A percentile compares a stretch with the other conserved stretches of the same genome.
Evolutionary conservation across 92 coral and sea anemone genomes (phyloP).

Genomic region (Porites cylindrica): DNA sequence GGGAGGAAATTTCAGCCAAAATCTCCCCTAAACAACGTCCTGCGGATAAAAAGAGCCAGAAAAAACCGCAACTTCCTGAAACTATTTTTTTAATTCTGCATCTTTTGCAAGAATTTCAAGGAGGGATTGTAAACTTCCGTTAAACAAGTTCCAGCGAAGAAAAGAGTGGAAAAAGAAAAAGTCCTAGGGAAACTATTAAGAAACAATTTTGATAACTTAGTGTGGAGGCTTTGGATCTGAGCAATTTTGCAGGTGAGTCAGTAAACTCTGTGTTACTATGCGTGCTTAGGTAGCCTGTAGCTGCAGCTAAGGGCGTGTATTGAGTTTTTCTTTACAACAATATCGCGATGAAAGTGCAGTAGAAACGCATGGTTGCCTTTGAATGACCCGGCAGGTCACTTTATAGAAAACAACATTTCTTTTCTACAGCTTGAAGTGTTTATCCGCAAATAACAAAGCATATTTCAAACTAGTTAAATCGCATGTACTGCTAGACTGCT

Average conservation of each 20-base stretch:
- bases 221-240: background rate
- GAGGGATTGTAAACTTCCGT: background rate
- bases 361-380: slow-evolving; percentile 16
- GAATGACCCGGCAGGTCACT: background rate
- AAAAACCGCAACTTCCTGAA: slow-evolving; percentile 2
- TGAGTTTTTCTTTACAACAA: background rate
- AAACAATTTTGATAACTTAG: background rate
- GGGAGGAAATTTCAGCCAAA: background rate
- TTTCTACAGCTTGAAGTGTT: background rate
- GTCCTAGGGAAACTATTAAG: background rate
- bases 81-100: background rate
- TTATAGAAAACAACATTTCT: background rate
- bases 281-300: background rate
- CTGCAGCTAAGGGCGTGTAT: slow-evolving; percentile 15
- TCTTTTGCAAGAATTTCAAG: background rate
- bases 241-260: background rate
- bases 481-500: background rate
- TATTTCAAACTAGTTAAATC: slow-evolving; percentile 13
- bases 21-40: background rate
- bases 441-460: background rate
- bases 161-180: background rate
- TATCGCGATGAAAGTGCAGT: background rate
- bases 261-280: background rate
- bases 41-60: background rate
- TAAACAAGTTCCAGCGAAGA: background rate